Base-by-base conservation (phyloP, 2,888 invertebrate species). In the Trimorus sp. region DNA sequence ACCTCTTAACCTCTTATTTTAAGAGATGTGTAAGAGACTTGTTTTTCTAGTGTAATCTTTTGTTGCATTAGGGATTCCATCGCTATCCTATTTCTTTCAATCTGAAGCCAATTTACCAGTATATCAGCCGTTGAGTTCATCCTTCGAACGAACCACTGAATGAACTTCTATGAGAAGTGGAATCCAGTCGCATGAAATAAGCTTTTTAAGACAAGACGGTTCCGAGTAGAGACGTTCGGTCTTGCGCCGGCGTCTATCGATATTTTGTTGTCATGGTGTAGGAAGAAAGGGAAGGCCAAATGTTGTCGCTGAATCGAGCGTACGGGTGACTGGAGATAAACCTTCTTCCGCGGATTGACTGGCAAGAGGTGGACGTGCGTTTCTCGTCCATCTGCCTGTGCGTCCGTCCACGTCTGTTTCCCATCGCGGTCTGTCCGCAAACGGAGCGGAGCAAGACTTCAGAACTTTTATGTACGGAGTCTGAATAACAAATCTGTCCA, bases 401-500 rank as follows among this genome's bases (percentile, higher is more conserved):
- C 85, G 85, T 86, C 79, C 86, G 86, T 88, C 86, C 85, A 85
- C 84, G 87, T 87, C 85, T 70, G 83, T 86, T 86, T 40, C 83
- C 80, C 84, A 82, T 85, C 83, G 85, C 62, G 45, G 79, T 86
- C 89, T 89, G 89, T 90, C 90, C 90, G 85, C 90, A 90, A 90
- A 90, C 90, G 90, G 90, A 90, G 88, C 90, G 90, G 87, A 91
- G 90, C 90, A 91, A 91, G 91, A 91, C 91, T 91, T 91, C 90
- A 90, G 88, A 90, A 90, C 90, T 90, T 90, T 91, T 90, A 90
- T 89, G 90, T 90, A 89, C 90, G 90, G 88, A 91, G 90, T 89
- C 91, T 91, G 91, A 91, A 91, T 91, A 91, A 91, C 91, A 91
- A 91, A 91, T 91, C 91, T 91, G 91, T 91, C 91, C 91, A 91